Percentiles rank a stretch among this genome's conserved stretches.
Conservation (phyloP, 2,888 invertebrate species). For the Slavum lentiscoides region DNA sequence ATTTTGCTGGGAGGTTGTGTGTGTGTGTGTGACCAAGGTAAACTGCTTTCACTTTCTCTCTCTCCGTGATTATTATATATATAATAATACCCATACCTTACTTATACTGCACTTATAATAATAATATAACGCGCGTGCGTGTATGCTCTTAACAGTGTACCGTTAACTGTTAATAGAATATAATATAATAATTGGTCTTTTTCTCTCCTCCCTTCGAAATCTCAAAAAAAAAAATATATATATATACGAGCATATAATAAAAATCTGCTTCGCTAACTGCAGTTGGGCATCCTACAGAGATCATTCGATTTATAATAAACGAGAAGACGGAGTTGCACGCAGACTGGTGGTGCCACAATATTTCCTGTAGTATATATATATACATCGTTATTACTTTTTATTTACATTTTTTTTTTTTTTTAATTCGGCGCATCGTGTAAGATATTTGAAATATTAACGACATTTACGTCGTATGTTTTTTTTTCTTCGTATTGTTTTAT, state of each 20-base stretch:
- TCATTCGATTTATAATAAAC: too few relatives aligned
- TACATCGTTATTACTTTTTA: not conserved
- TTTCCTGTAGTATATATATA: not conserved
- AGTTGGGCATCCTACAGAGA: too few relatives aligned
- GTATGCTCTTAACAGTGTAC: too few relatives aligned
- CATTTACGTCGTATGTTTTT: not conserved
- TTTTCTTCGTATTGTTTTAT: constrained; percentile 25
- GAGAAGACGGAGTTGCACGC: too few relatives aligned
- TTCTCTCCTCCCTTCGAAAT: too few relatives aligned
- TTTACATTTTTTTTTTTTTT: not conserved
- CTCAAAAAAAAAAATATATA: too few relatives aligned
- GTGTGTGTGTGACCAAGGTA: constrained; percentile 37
- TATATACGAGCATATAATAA: too few relatives aligned
- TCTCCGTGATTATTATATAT: not conserved
- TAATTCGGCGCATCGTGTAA: not conserved
- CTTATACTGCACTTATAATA: not conserved
- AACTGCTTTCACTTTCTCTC: constrained; percentile 53
- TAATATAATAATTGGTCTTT: too few relatives aligned
- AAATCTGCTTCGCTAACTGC: too few relatives aligned
- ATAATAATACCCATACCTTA: not conserved
- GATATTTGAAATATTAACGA: not conserved
- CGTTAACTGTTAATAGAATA: too few relatives aligned
- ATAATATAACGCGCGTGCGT: too few relatives aligned
- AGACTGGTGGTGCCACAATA: too few relatives aligned
- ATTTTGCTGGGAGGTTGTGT: constrained; percentile 27